phyloP scores from a whole-genome alignment of 2,113 vertebrate genomes.

The Corapipo altera region DNA sequence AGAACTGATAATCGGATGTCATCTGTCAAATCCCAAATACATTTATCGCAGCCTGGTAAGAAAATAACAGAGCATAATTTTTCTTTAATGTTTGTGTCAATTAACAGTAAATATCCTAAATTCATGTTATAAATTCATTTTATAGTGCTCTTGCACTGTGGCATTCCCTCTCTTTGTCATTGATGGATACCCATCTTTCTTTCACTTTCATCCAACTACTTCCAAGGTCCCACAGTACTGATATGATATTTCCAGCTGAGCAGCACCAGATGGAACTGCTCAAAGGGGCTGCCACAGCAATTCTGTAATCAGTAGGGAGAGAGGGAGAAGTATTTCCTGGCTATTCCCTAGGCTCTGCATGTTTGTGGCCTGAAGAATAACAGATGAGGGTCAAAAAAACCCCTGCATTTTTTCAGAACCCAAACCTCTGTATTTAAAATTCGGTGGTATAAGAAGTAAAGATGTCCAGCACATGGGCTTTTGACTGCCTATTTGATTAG shows the following conservation, averaged over 20 bases:
- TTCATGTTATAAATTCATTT: neutral
- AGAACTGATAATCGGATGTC: conserved; percentile 84
- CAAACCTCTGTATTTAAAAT: neutral
- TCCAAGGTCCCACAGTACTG: neutral
- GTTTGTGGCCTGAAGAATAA: neutral
- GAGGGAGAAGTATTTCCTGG: conserved; percentile 24
- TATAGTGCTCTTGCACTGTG: neutral
- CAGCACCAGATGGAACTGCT: conserved; percentile 22
- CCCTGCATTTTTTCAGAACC: neutral
- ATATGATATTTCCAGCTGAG: neutral
- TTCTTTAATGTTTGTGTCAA: neutral
- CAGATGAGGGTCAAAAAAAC: neutral
- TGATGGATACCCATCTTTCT: neutral
- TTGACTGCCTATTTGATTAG: neutral
- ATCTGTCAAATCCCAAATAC: conserved; percentile 92
- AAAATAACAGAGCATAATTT: neutral
- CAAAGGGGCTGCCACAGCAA: neutral
- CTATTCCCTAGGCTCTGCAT: neutral
- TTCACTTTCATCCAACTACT: neutral
- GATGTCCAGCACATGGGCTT: neutral
- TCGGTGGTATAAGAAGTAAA: neutral
- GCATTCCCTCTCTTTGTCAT: neutral
- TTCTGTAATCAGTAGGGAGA: neutral
- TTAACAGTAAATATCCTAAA: neutral
- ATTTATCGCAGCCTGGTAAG: conserved; percentile 88